Conservation (phyloP, 2,113 vertebrate species). For the Seriola quinqueradiata region DNA sequence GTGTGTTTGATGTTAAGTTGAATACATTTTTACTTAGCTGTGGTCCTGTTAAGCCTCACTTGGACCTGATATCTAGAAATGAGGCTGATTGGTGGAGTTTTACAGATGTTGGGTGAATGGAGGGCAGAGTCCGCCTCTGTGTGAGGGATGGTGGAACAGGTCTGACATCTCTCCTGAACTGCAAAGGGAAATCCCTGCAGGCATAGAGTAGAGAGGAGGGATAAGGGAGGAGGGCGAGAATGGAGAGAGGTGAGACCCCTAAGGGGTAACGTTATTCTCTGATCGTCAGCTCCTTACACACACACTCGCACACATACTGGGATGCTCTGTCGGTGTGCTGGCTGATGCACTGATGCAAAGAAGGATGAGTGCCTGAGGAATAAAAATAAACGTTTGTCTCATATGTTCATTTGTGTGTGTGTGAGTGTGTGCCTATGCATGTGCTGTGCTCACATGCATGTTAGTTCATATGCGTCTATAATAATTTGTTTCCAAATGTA, state of each 20-base stretch:
- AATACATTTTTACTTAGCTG: slow-evolving; percentile 25
- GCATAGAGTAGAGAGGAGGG: slow-evolving; percentile 59
- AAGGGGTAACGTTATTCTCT: slow-evolving; percentile 76
- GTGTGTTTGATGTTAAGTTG: neutral
- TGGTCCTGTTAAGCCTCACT: slow-evolving; percentile 6
- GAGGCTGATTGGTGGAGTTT: slow-evolving; percentile 50
- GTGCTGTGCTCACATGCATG: slow-evolving; percentile 24
- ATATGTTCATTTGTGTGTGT: slow-evolving; percentile 52
- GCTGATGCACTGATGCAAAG: slow-evolving; percentile 78
- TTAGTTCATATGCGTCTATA: slow-evolving; percentile 37
- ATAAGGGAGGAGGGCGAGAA: slow-evolving; percentile 63
- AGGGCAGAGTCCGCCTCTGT: slow-evolving; percentile 60
- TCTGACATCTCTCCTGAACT: slow-evolving; percentile 81
- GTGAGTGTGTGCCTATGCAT: slow-evolving; percentile 43
- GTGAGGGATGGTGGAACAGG: slow-evolving; percentile 70
- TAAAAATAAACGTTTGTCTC: slow-evolving; percentile 68
- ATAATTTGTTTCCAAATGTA: slow-evolving; percentile 17
- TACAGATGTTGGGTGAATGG: slow-evolving; percentile 63
- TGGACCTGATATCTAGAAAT: slow-evolving; percentile 31
- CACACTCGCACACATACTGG: slow-evolving; percentile 58
- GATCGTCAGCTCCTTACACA: slow-evolving; percentile 71
- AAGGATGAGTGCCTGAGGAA: slow-evolving; percentile 69
- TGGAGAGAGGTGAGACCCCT: slow-evolving; percentile 77
- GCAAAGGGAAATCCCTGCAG: slow-evolving; percentile 81
- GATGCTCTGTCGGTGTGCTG: slow-evolving; percentile 63